Evolutionary conservation across 2,888 invertebrate species (phyloP), one percentile per base, ranked within the genome.

Genomic region (Agapetus fuscipes): DNA sequence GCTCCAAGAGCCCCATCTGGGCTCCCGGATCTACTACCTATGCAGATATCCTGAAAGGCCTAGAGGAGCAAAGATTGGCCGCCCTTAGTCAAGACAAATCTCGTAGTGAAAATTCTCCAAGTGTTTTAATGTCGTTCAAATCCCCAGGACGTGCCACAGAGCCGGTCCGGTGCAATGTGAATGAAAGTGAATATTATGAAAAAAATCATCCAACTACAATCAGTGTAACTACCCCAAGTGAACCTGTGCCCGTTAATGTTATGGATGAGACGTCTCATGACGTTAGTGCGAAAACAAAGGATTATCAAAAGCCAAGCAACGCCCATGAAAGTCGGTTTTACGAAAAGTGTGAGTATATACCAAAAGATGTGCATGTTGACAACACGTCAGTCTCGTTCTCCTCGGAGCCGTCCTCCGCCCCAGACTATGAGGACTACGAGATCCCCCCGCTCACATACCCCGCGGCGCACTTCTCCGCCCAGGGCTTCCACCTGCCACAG

Each of bases 31-130:
- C 78, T 15, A 76, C 82, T 32, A 77, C 84, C 31, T 88, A 87
- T 59, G 84, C 88, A 32, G 84, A 85, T 61, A 80, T 88, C 48
- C 71, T 87, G 44, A 74, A 78, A 50, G 84, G 86, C 6, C 57
- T 66, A 53, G 48, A 48, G 35, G 40, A 37, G 16, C 32, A 31
- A 25, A 40, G 41, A 20, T 24, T 36, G n/a, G 37, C 37, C 6
- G 33, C 27, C 14, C 15, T 24, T 20, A 27, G 24, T 10, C 14
- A 27, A 20, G 13, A 20, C 4, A n/a, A n/a, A n/a, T n/a, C n/a
- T n/a, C n/a, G n/a, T n/a, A 37, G 43, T 37, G 42, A 39, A 37
- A 34, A 16, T 27, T 39, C 40, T 12, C 35, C n/a, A 6, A 29
- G 34, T 45, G 40, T 34, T 30, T 17, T 30, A 16, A 15, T 25